phyloP scores from a whole-genome alignment of 2,113 vertebrate species.

The Numenius arquata region DNA sequence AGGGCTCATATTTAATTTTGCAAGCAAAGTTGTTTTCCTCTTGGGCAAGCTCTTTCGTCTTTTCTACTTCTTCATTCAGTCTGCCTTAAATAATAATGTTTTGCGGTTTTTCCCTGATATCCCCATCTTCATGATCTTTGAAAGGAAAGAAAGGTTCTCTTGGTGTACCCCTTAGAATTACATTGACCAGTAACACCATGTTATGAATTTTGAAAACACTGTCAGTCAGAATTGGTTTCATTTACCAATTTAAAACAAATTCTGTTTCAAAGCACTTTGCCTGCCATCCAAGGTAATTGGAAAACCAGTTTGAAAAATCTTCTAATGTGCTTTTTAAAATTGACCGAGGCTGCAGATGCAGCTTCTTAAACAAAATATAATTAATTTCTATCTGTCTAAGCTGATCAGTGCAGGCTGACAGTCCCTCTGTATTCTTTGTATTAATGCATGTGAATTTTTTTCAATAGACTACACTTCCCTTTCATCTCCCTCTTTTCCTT shows the following conservation, averaged over 20 bases:
- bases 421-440: constrained; percentile 64
- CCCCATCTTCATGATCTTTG: not conserved
- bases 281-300: constrained; percentile 72
- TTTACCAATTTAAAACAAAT: constrained; percentile 73
- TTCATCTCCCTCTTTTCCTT: constrained; percentile 65
- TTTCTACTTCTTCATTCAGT: not conserved
- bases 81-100: constrained; percentile 9
- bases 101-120: not conserved
- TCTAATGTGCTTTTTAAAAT: constrained; percentile 71
- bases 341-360: constrained; percentile 69
- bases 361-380: constrained; percentile 76
- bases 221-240: constrained; percentile 62
- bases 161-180: constrained; percentile 43
- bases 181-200: constrained; percentile 43
- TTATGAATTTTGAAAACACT: constrained; percentile 69
- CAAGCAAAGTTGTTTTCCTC: constrained; percentile 16
- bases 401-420: constrained; percentile 71
- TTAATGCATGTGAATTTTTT: constrained; percentile 58
- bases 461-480: constrained; percentile 43
- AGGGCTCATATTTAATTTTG: constrained; percentile 24
- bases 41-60: not conserved
- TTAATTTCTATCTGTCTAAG: constrained; percentile 78
- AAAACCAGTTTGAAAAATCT: constrained; percentile 75
- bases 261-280: constrained; percentile 69
- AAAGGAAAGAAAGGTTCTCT: constrained; percentile 23